These are phyloP conservation scores for Mobula birostris DNA, from an alignment of 2,113 vertebrate species.

Conservation along the genomic window DNA sequence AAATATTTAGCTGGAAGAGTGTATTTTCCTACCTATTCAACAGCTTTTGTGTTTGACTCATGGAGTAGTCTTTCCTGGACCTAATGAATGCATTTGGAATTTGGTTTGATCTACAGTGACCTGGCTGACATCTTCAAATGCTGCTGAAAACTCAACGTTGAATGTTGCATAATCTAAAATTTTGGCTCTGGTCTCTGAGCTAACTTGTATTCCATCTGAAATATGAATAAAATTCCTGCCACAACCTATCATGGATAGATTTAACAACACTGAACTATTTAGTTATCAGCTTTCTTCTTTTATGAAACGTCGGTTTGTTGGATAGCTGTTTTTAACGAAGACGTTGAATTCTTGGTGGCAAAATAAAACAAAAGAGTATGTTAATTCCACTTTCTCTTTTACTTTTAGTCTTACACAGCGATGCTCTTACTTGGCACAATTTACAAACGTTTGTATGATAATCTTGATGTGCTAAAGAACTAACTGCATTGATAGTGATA, in stretches of 20 bases:
- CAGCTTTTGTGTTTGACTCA: not conserved
- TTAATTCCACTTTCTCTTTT: too few species aligned
- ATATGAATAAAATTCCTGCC: not conserved
- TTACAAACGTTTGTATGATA: too few species aligned
- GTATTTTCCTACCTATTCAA: not conserved
- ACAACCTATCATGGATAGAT: not conserved
- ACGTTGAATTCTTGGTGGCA: too few species aligned
- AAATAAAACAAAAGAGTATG: too few species aligned
- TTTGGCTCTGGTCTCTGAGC: not conserved
- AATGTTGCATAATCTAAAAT: not conserved
- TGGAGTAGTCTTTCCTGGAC: not conserved
- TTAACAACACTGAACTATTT: not conserved
- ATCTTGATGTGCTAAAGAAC: too few species aligned
- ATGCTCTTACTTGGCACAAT: too few species aligned
- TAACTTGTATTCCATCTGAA: not conserved
- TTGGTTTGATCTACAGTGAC: not conserved
- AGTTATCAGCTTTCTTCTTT: not conserved
- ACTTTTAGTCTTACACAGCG: too few species aligned
- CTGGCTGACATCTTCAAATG: not conserved
- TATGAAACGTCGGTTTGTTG: too few species aligned
- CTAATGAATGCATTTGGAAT: not conserved
- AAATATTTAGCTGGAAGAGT: not conserved
- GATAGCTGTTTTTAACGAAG: too few species aligned
- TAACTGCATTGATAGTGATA: too few species aligned
- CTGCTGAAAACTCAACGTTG: not conserved